phyloP scores from a whole-genome alignment of 2,113 vertebrate genomes.

The Notarius quadriscutis region DNA sequence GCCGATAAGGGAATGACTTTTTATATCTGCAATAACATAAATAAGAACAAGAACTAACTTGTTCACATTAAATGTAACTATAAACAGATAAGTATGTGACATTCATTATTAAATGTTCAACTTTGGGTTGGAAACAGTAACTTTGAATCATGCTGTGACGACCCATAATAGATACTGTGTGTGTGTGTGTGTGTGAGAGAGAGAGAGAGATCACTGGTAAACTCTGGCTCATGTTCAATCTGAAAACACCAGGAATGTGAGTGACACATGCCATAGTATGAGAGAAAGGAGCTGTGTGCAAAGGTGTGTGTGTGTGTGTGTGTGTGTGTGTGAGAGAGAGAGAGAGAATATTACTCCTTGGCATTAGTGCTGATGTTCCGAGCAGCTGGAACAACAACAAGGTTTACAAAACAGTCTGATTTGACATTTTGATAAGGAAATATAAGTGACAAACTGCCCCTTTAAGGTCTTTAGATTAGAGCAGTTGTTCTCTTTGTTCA shows the following conservation, averaged over 20 bases:
- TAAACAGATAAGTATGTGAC: too few relatives aligned
- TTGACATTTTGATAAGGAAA: neutral
- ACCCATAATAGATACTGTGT: neutral
- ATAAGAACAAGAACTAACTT: too few relatives aligned
- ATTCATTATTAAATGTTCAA: too few relatives aligned
- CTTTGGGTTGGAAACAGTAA: neutral
- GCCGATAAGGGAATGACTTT: too few relatives aligned
- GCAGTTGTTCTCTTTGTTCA: neutral
- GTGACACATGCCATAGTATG: neutral
- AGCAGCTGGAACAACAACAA: constrained; percentile 18
- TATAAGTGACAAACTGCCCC: neutral
- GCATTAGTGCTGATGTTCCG: constrained; percentile 45
- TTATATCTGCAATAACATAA: too few relatives aligned
- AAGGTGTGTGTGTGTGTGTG: neutral
- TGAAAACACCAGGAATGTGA: constrained; percentile 62
- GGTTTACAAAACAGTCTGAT: constrained; percentile 27
- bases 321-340: too few relatives aligned
- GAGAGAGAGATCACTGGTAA: constrained; percentile 29
- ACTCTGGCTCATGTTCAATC: constrained; percentile 58
- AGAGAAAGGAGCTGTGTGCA: neutral
- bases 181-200: constrained; percentile 6
- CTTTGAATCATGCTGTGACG: neutral
- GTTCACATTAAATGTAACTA: too few relatives aligned
- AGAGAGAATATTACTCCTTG: neutral
- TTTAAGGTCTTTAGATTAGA: neutral